Evolutionary conservation across 64 coral and sea anemone species (phyloP).

Genomic region (Catalaphyllia jardinei): DNA sequence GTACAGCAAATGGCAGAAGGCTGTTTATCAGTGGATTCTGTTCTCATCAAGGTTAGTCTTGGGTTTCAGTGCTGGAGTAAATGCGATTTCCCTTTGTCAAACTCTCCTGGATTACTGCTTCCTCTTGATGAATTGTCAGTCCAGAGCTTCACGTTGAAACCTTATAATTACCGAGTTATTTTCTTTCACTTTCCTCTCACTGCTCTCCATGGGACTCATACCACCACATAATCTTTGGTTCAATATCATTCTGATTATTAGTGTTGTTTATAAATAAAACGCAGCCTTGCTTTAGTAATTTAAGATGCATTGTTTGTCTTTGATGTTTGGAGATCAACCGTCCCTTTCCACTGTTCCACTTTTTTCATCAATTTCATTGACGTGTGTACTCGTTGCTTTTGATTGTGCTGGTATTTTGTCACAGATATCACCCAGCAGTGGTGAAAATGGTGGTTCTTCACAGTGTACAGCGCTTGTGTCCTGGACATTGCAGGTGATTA

Average conservation of each 20-base stretch:
- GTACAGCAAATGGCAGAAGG: constrained; percentile 58
- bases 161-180: too few relatives aligned
- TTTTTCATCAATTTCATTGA: neutral
- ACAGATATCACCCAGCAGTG: constrained; percentile 46
- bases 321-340: neutral
- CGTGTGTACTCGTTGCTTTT: neutral
- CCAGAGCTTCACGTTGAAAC: too few relatives aligned
- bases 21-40: constrained; percentile 66
- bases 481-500: constrained; percentile 80
- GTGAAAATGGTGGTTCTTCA: constrained; percentile 1
- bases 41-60: constrained; percentile 57
- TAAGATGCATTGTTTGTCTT: neutral
- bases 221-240: too few relatives aligned
- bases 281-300: neutral
- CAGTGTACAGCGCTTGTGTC: constrained; percentile 67
- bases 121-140: too few relatives aligned
- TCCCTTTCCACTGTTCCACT: neutral
- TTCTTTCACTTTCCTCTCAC: too few relatives aligned
- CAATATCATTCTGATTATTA: too few relatives aligned
- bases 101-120: neutral
- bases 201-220: too few relatives aligned
- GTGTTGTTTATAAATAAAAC: too few relatives aligned
- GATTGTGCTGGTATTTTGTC: neutral
- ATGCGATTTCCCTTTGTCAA: too few relatives aligned
- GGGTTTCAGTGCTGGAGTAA: neutral